Evolutionary conservation across 1,140 invertebrate genomes (phyloP).

Genomic region (Ctenoplectra terminalis): DNA sequence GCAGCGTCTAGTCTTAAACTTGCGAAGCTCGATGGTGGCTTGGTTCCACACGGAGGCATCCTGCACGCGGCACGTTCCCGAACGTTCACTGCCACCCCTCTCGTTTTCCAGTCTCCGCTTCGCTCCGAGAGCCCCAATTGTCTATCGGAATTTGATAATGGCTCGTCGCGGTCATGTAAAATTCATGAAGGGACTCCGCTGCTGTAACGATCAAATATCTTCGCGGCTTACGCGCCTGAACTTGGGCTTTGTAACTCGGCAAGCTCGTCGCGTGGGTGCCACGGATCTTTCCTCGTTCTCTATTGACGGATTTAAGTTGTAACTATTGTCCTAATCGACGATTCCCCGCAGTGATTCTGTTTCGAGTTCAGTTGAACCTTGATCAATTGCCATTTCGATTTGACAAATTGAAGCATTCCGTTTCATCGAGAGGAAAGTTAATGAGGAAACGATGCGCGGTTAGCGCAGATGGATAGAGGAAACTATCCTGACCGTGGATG

Average conservation of each 20-base stretch:
- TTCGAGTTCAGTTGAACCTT: neutral
- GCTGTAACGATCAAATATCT: slow-evolving; percentile 70
- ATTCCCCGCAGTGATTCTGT: neutral
- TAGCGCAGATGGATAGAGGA: slow-evolving; percentile 5
- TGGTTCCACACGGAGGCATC: slow-evolving; percentile 46
- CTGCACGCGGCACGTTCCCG: slow-evolving; percentile 46
- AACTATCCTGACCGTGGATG: neutral
- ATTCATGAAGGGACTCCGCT: slow-evolving; percentile 71
- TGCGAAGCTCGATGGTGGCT: slow-evolving; percentile 18
- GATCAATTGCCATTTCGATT: neutral
- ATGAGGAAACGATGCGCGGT: slow-evolving; percentile 13
- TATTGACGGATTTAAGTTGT: slow-evolving; percentile 6
- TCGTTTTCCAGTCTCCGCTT: neutral
- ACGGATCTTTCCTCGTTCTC: neutral
- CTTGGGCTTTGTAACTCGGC: slow-evolving; percentile 29
- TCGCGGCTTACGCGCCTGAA: slow-evolving; percentile 48
- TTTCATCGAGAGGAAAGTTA: neutral
- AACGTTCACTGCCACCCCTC: slow-evolving; percentile 24
- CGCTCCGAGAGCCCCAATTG: slow-evolving; percentile 65
- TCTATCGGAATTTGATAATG: slow-evolving; percentile 77
- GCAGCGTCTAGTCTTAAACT: slow-evolving; percentile 50
- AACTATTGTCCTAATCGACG: neutral
- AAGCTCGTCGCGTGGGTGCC: neutral
- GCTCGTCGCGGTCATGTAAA: slow-evolving; percentile 72
- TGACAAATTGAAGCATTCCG: neutral